phyloP scores from a whole-genome alignment of 2,888 invertebrate genomes.

The Clistopyga incitator region DNA sequence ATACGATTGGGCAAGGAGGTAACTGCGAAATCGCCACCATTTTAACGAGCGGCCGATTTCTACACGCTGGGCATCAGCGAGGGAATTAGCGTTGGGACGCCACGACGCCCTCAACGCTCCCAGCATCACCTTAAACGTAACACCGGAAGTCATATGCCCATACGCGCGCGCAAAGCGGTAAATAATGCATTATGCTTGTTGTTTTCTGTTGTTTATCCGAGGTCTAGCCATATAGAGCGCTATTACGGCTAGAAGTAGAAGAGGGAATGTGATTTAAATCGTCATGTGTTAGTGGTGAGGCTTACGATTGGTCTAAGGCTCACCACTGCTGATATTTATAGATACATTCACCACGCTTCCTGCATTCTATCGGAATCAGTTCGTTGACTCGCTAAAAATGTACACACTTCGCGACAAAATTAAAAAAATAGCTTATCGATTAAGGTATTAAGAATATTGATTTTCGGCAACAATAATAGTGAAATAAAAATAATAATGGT shows the following conservation, averaged over 20 bases:
- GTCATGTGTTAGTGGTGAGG: not conserved
- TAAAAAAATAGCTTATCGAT: too few species aligned
- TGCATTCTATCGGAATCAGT: too few species aligned
- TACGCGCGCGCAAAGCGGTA: conserved; percentile 83
- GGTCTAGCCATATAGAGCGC: not conserved
- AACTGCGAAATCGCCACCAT: not conserved
- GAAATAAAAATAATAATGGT: too few species aligned
- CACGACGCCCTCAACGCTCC: conserved; percentile 61
- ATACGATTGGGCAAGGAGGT: not conserved
- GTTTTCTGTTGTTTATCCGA: not conserved
- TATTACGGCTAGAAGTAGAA: not conserved
- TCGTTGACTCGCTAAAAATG: too few species aligned
- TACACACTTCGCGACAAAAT: too few species aligned
- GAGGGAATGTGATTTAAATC: not conserved
- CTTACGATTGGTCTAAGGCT: not conserved
- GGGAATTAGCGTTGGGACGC: conserved; percentile 63
- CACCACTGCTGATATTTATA: not conserved
- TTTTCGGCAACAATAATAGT: too few species aligned
- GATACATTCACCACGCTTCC: not conserved
- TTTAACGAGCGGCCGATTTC: not conserved
- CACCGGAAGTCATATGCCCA: conserved; percentile 83
- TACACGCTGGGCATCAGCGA: conserved; percentile 65
- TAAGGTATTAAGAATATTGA: too few species aligned
- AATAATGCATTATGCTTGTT: conserved; percentile 67
- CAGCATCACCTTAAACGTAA: conserved; percentile 59